Base-by-base conservation (phyloP, 2,797 vertebrate genomes). In the Euthynnus affinis region DNA sequence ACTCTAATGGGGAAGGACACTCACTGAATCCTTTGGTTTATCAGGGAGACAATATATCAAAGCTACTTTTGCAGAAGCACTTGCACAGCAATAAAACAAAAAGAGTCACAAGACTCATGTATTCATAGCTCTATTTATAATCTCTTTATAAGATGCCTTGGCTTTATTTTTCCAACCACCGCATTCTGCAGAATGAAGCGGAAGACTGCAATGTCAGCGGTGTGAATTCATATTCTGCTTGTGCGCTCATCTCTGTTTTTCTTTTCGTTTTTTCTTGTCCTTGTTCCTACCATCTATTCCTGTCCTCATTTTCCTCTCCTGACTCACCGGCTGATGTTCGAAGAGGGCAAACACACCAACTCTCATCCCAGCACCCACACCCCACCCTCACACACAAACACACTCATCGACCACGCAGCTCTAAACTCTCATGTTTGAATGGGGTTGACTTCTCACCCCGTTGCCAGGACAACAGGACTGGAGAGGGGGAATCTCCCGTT, bases 381-480 rank as follows among this genome's bases (percentile, higher is more conserved):
- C 23, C 42, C 63, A 58, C 59, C 17, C 59, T 25, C 44, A 64
- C 57, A 68, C 62, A 59, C 52, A 82, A 52, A 77, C 56, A 70
- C 44, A 74, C 70, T 73, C 67, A 53, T 14, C 77, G 81, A 79
- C 78, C 79, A 59, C 78, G 78, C 76, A 49, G 75, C 80, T 86
- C 74, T 18, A 71, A 78, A 82, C 84, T 78, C 74, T 70, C 20
- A 56, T 70, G 61, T 87, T 81, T 91, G 82, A 93, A 93, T 84
- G 88, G 80, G 80, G 67, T 87, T 88, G 90, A 92, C 93, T 90
- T 91, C 70, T 93, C 91, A 91, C 88, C 84, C 84, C 5, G 91
- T 96, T 82, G 86, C 89, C 87, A 15, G 61, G 92, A 69, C 84
- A 55, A 94, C 91, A 67, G 65, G 67, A 75, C 78, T 7, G 56